Evolutionary conservation across 2,888 invertebrate species (phyloP).

Genomic region (Drosophila mayaguana): DNA sequence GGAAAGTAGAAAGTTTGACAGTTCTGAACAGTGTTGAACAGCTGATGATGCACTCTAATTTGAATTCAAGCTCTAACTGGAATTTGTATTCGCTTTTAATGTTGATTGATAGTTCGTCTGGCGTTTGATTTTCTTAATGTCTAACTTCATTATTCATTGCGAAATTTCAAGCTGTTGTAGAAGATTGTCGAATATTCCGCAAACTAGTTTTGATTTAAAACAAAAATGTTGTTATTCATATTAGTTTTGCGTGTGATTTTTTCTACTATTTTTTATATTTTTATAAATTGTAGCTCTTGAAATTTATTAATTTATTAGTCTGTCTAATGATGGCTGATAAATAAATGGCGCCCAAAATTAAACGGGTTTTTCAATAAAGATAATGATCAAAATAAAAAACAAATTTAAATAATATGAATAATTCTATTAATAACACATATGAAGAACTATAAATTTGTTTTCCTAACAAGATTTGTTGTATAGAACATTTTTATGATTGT

Average conservation of each 20-base stretch:
- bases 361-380: slow-evolving; percentile 30
- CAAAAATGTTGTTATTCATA: slow-evolving; percentile 18
- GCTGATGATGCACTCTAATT: slow-evolving; percentile 21
- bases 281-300: slow-evolving; percentile 14
- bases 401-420: slow-evolving; percentile 5
- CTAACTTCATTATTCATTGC: slow-evolving; percentile 45
- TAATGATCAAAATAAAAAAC: neutral
- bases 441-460: neutral
- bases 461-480: slow-evolving; percentile 16
- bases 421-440: slow-evolving; percentile 16
- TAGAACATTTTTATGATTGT: slow-evolving; percentile 12
- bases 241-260: neutral
- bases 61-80: neutral
- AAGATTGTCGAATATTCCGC: slow-evolving; percentile 35
- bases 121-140: slow-evolving; percentile 3
- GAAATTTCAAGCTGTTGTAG: slow-evolving; percentile 19
- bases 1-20: neutral
- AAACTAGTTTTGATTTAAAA: slow-evolving; percentile 35
- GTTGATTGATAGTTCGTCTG: slow-evolving; percentile 39
- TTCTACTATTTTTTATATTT: neutral
- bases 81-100: slow-evolving; percentile 25
- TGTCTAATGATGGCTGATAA: slow-evolving; percentile 45
- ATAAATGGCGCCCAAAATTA: slow-evolving; percentile 43
- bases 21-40: slow-evolving; percentile 15
- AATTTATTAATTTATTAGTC: slow-evolving; percentile 48